A percentile compares a stretch with the other conserved stretches of the same genome.
Conservation (phyloP, 2,113 vertebrate genomes). For the Cyprinodon variegatus region DNA sequence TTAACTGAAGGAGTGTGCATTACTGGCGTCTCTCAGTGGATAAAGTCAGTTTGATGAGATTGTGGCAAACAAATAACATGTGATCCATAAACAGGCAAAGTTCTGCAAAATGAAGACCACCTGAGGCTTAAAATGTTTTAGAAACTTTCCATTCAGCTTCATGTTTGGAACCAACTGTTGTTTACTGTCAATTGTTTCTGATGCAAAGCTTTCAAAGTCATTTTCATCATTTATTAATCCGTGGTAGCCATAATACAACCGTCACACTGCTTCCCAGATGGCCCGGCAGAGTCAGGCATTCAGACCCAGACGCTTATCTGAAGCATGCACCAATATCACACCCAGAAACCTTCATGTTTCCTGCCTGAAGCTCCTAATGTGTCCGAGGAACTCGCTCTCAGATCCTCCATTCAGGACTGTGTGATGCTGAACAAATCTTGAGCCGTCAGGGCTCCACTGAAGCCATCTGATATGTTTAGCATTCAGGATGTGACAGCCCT, state of each 20-base stretch:
- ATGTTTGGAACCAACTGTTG: neutral
- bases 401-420: neutral
- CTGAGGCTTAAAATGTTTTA: neutral
- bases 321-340: neutral
- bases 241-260: slow-evolving; percentile 10
- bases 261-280: slow-evolving; percentile 20
- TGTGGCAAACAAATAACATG: neutral
- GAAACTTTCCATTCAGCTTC: neutral
- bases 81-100: neutral
- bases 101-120: neutral
- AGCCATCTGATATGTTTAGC: slow-evolving; percentile 23
- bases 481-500: slow-evolving; percentile 18
- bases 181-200: slow-evolving; percentile 3
- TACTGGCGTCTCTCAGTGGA: no score
- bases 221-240: neutral
- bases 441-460: slow-evolving; percentile 6
- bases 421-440: slow-evolving; percentile 15
- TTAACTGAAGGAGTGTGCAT: no score
- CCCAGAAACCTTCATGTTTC: neutral
- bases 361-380: neutral
- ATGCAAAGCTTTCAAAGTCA: neutral
- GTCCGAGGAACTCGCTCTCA: neutral
- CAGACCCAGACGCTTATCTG: no score
- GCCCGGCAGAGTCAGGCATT: neutral
- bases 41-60: neutral